These are phyloP conservation scores for Phoenicopterus ruber DNA, from an alignment of 2,113 vertebrate species.

Conservation along the genomic window DNA sequence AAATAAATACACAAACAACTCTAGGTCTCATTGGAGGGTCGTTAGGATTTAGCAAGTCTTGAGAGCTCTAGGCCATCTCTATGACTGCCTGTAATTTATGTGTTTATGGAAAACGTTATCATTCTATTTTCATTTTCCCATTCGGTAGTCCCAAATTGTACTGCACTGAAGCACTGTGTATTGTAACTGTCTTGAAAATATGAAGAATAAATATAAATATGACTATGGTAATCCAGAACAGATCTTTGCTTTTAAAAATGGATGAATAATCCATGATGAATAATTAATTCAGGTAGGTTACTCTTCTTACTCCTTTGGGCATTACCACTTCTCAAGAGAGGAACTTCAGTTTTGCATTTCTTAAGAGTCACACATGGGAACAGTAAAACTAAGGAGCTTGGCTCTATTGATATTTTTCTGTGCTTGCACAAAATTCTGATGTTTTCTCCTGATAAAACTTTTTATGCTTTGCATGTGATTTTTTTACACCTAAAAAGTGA, in stretches of 20 bases:
- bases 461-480: neutral
- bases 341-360: conserved; percentile 9
- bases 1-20: neutral
- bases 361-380: neutral
- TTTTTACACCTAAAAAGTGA: neutral
- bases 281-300: neutral
- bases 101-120: neutral
- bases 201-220: neutral
- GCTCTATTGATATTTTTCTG: neutral
- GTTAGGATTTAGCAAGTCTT: neutral
- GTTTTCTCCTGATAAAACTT: neutral
- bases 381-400: neutral
- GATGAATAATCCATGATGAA: neutral
- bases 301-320: neutral
- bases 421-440: neutral
- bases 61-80: neutral
- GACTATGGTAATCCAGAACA: neutral
- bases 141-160: neutral
- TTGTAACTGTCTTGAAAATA: neutral
- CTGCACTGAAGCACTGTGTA: neutral
- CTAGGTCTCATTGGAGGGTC: neutral
- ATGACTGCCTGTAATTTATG: neutral
- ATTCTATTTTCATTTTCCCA: neutral
- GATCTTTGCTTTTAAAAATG: neutral
- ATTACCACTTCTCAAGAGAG: neutral